Conservation (phyloP, 2,888 invertebrate genomes). For the Hanleya hanleyi region DNA sequence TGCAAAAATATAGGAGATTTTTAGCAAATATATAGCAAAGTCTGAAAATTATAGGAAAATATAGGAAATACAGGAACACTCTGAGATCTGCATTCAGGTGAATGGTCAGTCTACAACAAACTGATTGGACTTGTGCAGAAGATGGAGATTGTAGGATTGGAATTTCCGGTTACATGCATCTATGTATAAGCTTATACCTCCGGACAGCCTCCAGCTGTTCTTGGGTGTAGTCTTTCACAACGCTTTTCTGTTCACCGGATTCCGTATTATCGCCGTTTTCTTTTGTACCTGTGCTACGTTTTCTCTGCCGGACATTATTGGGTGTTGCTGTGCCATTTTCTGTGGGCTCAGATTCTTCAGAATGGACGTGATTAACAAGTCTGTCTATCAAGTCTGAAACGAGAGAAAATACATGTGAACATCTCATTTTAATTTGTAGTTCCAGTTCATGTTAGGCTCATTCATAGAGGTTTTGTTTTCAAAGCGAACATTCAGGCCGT, state of each 20-base stretch:
- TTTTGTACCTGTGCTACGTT: constrained; percentile 35
- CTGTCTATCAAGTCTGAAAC: constrained; percentile 47
- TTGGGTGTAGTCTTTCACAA: constrained; percentile 79
- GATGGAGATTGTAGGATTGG: too few species aligned
- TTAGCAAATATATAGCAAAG: too few species aligned
- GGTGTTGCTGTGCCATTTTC: not conserved
- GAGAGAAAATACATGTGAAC: not conserved
- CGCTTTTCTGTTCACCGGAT: constrained; percentile 7
- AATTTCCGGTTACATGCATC: too few species aligned
- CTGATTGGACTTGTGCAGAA: too few species aligned
- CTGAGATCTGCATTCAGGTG: too few species aligned
- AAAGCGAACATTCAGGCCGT: too few species aligned
- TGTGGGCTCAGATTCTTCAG: not conserved
- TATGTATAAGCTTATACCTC: constrained; percentile 71
- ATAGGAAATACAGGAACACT: too few species aligned
- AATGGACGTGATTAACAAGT: constrained; percentile 7
- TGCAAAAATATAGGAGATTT: too few species aligned
- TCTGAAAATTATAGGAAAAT: too few species aligned
- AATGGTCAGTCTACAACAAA: too few species aligned
- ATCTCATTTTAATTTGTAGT: not conserved
- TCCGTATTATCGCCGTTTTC: constrained; percentile 36
- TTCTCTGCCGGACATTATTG: constrained; percentile 39
- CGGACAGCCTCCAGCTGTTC: constrained; percentile 85
- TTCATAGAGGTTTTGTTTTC: too few species aligned
- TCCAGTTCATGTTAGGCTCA: not conserved